These are phyloP conservation scores for Monodelphis domestica DNA, from an alignment of 2,797 vertebrate species.

Conservation along the genomic window DNA sequence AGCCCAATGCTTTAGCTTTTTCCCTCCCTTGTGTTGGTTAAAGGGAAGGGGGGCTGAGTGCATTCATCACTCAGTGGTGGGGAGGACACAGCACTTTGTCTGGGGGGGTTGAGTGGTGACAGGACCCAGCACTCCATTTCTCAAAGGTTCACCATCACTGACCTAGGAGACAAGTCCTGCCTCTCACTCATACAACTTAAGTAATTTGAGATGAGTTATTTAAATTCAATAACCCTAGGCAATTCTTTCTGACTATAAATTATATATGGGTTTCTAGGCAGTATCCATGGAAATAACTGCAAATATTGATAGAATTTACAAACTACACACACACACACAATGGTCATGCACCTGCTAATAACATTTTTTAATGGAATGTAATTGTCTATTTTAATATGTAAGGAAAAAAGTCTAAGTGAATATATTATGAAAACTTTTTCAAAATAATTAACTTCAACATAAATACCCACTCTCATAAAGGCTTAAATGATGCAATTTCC, in stretches of 20 bases:
- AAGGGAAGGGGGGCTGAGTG: too few species aligned
- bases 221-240: background rate
- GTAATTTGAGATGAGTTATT: background rate
- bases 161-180: too few species aligned
- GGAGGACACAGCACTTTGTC: too few species aligned
- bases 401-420: background rate
- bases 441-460: background rate
- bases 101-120: too few species aligned
- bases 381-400: slow-evolving; percentile 1
- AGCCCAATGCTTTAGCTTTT: too few species aligned
- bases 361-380: background rate
- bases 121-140: too few species aligned
- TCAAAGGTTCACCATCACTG: too few species aligned
- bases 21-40: too few species aligned
- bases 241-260: background rate
- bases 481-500: background rate
- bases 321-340: too few species aligned
- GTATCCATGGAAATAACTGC: background rate
- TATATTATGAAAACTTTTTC: background rate
- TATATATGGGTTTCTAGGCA: background rate
- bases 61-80: too few species aligned
- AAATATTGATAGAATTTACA: background rate
- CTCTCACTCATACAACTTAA: background rate
- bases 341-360: too few species aligned
- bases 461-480: background rate